Percentiles rank a stretch among this genome's conserved stretches.
Evolutionary conservation across 2,888 invertebrate species (phyloP).

Genomic region (Formica aserva): DNA sequence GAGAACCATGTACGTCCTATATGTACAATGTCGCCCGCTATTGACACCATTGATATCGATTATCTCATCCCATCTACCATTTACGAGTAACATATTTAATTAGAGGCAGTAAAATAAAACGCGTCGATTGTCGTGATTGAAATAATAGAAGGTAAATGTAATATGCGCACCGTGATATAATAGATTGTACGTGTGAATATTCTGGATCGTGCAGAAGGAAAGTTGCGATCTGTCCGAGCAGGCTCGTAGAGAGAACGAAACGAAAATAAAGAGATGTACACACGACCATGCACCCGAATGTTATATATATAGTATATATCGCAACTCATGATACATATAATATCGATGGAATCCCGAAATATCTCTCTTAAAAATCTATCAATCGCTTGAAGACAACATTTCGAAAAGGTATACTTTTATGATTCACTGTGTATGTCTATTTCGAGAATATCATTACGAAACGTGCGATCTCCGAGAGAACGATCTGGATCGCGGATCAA

Average conservation of each 20-base stretch:
- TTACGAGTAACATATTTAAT: constrained; percentile 52
- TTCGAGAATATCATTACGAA: background rate
- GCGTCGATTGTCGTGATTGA: constrained; percentile 27
- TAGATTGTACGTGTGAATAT: constrained; percentile 47
- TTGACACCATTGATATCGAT: constrained; percentile 57
- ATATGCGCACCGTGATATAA: constrained; percentile 49
- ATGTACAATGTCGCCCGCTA: constrained; percentile 62
- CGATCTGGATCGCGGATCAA: background rate
- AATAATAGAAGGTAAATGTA: constrained; percentile 30
- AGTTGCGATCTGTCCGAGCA: constrained; percentile 38
- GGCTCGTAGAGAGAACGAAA: background rate
- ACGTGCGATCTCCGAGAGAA: background rate
- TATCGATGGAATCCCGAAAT: constrained; percentile 1
- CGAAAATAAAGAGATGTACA: background rate
- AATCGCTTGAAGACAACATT: background rate
- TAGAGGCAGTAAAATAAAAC: constrained; percentile 55
- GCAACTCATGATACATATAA: constrained; percentile 6
- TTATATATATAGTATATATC: background rate
- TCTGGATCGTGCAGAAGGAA: constrained; percentile 11
- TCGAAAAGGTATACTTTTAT: background rate
- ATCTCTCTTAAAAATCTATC: background rate
- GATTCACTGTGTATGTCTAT: background rate
- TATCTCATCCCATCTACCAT: constrained; percentile 59
- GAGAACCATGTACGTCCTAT: constrained; percentile 35
- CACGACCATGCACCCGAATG: constrained; percentile 1